Base-by-base conservation (phyloP, 2,888 invertebrate species). In the Leistus spinibarbis region DNA sequence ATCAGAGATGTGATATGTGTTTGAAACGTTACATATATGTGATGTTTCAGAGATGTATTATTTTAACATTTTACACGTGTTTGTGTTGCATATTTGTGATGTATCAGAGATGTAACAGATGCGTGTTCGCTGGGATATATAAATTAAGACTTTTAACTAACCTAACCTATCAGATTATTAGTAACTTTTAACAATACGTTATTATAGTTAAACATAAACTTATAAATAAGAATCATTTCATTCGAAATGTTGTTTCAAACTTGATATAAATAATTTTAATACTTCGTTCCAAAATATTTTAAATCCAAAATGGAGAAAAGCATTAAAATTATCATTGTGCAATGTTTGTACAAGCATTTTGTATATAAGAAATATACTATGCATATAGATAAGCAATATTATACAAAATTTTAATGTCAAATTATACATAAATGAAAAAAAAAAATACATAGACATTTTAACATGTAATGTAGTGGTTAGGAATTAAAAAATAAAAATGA, bases 401-500 rank as follows among this genome's bases (percentile, higher is more conserved):
- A 64, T 64, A 64, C 20, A 23, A 64, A 64, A 23, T 64, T 22
- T 64, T 64, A 27, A 64, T 64, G 64, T 64, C 64, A 64, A 64
- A 64, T 64, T 64, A 64, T 64, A 27, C 27, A 23, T 64, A 20
- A 57, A 19, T 19, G 57, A 57, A 57, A 57, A 57, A 19, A 10
- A 17, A 57, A 57, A 19, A 10, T 9, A 19, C 17, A 57, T 57
- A 57, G 57, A 57, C 20, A 57, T 57, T 19, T 20, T 57, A 57
- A 57, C 40, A 40, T 40, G 40, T 40, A 40, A 40, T 40, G 40
- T 40, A 40, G 40, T 40, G 40, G 40, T 40, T 40, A 40, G 40
- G 40, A 40, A 40, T 40, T 40, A 40, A 40, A 40, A 40, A 40
- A 40, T 10, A 40, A 40, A 4, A 24, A 40, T 10, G 13, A 7